Evolutionary conservation across 2,888 invertebrate genomes (phyloP).

Genomic region (Iselma pallidipennis): DNA sequence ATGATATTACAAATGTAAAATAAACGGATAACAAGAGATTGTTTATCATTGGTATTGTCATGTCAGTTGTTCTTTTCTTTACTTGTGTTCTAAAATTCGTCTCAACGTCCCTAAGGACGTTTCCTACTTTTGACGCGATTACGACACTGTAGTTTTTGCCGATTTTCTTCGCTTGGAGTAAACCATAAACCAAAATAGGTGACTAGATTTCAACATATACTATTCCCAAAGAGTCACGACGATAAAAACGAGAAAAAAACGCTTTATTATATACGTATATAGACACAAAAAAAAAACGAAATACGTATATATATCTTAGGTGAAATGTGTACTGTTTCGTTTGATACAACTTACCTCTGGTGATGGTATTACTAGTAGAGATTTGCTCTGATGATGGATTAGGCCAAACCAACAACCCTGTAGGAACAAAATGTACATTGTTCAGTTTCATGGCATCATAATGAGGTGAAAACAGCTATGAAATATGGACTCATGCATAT

Average conservation of each 20-base stretch:
- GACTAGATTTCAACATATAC: neutral
- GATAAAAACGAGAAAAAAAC: too few species aligned
- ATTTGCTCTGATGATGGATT: conserved; percentile 20
- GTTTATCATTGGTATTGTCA: too few species aligned
- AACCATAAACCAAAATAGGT: neutral
- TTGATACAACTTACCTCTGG: conserved; percentile 18
- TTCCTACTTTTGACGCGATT: neutral
- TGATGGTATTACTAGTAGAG: conserved; percentile 3
- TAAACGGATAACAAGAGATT: neutral
- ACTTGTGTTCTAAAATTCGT: neutral
- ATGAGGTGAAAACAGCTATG: conserved; percentile 13
- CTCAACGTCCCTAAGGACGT: neutral
- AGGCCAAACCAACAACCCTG: conserved; percentile 7
- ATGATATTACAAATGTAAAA: too few species aligned
- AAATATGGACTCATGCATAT: conserved; percentile 22
- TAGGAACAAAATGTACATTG: conserved; percentile 11
- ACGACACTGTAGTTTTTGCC: neutral
- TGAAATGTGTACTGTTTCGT: conserved; percentile 9
- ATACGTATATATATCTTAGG: neutral
- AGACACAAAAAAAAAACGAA: neutral
- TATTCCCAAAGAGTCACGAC: too few species aligned
- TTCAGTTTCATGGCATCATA: conserved; percentile 3
- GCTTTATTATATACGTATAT: too few species aligned
- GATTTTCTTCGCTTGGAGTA: neutral
- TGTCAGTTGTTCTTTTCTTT: neutral